phyloP scores from a whole-genome alignment of 1,140 invertebrate species.

The Trinorchestia longiramus region DNA sequence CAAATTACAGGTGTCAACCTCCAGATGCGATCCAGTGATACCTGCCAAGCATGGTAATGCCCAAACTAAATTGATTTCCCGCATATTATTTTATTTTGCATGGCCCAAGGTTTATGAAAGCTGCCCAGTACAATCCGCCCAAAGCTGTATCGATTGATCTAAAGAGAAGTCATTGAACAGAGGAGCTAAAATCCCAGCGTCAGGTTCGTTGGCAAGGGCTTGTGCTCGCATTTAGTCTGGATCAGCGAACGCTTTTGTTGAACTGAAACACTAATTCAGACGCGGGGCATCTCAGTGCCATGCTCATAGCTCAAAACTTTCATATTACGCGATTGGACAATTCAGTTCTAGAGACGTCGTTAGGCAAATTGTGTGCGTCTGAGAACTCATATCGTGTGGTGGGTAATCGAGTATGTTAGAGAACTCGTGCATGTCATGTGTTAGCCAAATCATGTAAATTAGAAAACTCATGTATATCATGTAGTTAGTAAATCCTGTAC shows the following conservation, averaged over 20 bases:
- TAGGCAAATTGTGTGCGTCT: not conserved
- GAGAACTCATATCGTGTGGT: too few relatives aligned
- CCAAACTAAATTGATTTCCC: slow-evolving; percentile 42
- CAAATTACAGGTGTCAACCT: slow-evolving; percentile 34
- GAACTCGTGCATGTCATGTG: too few relatives aligned
- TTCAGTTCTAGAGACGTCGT: not conserved
- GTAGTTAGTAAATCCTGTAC: too few relatives aligned
- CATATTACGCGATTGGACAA: not conserved
- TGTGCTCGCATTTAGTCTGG: not conserved
- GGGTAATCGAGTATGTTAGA: too few relatives aligned
- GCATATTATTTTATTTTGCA: slow-evolving; percentile 28
- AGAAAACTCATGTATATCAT: not conserved
- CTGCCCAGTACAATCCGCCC: not conserved
- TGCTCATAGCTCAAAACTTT: not conserved
- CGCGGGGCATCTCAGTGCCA: not conserved
- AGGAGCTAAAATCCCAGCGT: not conserved
- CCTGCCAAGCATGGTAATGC: slow-evolving; percentile 33
- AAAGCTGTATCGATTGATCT: not conserved
- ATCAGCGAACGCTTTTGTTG: not conserved
- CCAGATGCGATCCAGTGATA: slow-evolving; percentile 22
- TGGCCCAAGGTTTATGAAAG: not conserved
- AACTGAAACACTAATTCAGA: not conserved
- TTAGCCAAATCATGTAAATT: not conserved
- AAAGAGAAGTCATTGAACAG: slow-evolving; percentile 5
- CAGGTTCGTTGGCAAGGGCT: not conserved